Evolutionary conservation across 2,888 invertebrate genomes (phyloP).

Genomic region (Pachymerium ferrugineum): DNA sequence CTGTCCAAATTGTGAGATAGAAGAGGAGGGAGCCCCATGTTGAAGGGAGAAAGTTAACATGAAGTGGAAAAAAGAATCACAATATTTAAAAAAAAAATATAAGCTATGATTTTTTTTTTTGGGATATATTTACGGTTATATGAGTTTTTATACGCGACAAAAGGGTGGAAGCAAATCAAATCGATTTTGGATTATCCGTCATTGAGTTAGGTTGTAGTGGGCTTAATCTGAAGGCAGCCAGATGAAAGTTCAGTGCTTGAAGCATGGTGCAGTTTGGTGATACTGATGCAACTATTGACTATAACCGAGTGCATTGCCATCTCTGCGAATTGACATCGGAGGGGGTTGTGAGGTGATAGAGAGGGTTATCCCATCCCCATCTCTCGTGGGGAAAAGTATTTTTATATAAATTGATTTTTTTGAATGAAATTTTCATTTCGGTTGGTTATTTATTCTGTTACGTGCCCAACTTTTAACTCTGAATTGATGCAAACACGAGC

Average conservation of each 20-base stretch:
- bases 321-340: not conserved
- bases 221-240: constrained; percentile 24
- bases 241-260: constrained; percentile 2
- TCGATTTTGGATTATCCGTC: constrained; percentile 16
- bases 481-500: no score
- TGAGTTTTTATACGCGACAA: not conserved
- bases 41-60: not conserved
- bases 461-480: no score
- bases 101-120: no score
- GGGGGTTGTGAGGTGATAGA: not conserved
- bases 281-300: no score
- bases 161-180: not conserved
- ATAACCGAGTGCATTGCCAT: constrained; percentile 1
- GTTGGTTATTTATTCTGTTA: not conserved
- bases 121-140: not conserved
- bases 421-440: not conserved
- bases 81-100: not conserved
- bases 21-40: not conserved
- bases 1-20: constrained; percentile 2
- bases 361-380: not conserved
- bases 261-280: constrained; percentile 13
- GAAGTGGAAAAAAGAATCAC: not conserved
- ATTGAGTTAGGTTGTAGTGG: not conserved
- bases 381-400: not conserved
- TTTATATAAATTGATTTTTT: not conserved